phyloP scores from a whole-genome alignment of 2,888 invertebrate species.

The Podabrus alpinus region DNA sequence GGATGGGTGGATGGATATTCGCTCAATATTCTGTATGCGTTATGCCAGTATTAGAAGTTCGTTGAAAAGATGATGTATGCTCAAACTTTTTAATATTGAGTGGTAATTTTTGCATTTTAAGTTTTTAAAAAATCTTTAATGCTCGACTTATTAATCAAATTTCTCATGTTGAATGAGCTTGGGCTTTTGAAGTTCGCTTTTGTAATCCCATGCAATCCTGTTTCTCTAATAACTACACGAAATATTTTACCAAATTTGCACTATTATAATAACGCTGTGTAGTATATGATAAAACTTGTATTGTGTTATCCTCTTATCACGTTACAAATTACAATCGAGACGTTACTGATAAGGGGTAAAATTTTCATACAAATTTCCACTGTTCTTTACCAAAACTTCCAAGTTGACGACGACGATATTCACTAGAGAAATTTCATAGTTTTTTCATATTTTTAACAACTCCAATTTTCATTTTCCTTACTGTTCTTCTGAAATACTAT shows the following conservation, averaged over 20 bases:
- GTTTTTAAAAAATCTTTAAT: not conserved
- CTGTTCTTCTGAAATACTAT: not conserved
- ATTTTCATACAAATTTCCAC: not conserved
- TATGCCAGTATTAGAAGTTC: not conserved
- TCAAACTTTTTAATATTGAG: not conserved
- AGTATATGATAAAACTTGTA: not conserved
- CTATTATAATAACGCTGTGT: not conserved
- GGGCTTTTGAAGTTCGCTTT: not conserved
- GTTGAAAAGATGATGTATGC: not conserved
- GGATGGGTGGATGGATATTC: not conserved
- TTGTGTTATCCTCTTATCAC: not conserved
- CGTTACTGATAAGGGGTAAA: not conserved
- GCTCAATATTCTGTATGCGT: not conserved
- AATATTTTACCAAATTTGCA: not conserved
- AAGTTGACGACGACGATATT: not conserved
- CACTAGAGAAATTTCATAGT: not conserved
- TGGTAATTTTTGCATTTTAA: not conserved
- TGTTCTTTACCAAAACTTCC: not conserved
- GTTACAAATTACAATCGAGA: not conserved
- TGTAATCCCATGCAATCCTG: slow-evolving; percentile 16
- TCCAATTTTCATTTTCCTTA: not conserved
- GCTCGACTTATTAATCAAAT: not conserved
- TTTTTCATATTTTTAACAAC: not conserved
- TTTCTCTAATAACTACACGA: not conserved
- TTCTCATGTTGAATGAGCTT: not conserved